A percentile compares a stretch with the other conserved stretches of the same genome.
phyloP scores from a whole-genome alignment of 2,888 invertebrate genomes.

The Scaptomyza polygonia region DNA sequence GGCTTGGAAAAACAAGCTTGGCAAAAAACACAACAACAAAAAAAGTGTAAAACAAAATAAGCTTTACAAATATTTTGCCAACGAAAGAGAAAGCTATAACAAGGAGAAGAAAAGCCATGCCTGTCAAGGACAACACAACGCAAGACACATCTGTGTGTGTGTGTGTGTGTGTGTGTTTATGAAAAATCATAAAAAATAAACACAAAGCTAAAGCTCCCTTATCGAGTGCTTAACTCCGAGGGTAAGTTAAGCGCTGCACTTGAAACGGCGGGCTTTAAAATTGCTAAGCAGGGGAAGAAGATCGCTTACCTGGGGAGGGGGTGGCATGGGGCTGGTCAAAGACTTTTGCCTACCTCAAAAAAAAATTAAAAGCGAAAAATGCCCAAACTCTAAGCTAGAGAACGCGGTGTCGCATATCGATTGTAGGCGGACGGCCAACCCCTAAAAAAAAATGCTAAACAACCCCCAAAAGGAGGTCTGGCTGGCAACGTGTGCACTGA shows the following conservation, averaged over 20 bases:
- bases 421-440: constrained; percentile 57
- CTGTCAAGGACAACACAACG: not conserved
- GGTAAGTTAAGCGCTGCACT: constrained; percentile 48
- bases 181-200: constrained; percentile 42
- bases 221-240: constrained; percentile 67
- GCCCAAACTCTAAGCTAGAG: constrained; percentile 2
- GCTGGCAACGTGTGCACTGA: constrained; percentile 52
- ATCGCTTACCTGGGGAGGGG: constrained; percentile 6
- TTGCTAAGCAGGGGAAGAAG: not conserved
- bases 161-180: constrained; percentile 45
- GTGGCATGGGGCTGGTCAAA: constrained; percentile 34
- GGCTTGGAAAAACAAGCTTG: constrained; percentile 1
- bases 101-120: not conserved
- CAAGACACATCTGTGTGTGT: constrained; percentile 40
- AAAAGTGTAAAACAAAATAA: constrained; percentile 48
- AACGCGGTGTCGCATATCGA: constrained; percentile 59
- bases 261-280: constrained; percentile 14
- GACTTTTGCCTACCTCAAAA: constrained; percentile 51
- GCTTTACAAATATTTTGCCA: constrained; percentile 20
- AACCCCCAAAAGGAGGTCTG: constrained; percentile 57
- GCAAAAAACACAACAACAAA: not conserved
- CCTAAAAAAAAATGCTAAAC: constrained; percentile 64
- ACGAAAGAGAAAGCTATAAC: constrained; percentile 5
- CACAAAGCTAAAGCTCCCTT: constrained; percentile 38
- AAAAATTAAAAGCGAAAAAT: no score